Evolutionary conservation across 2,113 vertebrate species (phyloP).

Genomic region (Tylochromis polylepis): DNA sequence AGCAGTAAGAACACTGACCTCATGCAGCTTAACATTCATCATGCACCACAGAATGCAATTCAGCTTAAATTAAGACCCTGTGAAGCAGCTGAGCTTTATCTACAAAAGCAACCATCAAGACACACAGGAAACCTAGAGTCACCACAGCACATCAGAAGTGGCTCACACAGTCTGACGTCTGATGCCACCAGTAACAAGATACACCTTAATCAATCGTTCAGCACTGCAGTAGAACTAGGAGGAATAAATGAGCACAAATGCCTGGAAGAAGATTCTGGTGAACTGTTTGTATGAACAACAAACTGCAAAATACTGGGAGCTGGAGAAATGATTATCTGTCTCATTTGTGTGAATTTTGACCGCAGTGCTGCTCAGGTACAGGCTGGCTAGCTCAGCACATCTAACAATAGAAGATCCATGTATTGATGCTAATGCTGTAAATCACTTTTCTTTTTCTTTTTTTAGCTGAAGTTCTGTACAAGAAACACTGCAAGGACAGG

Average conservation of each 20-base stretch:
- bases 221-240: not conserved
- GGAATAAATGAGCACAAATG: not conserved
- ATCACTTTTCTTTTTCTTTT: not conserved
- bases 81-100: slow-evolving; percentile 5
- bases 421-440: slow-evolving; percentile 10
- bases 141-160: not conserved
- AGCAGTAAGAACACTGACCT: not conserved
- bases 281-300: not conserved
- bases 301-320: not conserved
- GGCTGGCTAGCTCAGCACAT: slow-evolving; percentile 8
- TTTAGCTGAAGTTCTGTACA: not conserved
- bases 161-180: not conserved
- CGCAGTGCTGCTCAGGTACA: not conserved
- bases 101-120: not conserved
- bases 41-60: not conserved
- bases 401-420: not conserved
- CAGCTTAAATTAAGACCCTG: not conserved
- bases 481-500: not conserved
- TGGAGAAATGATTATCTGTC: not conserved
- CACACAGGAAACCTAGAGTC: not conserved
- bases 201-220: not conserved
- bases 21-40: not conserved
- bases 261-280: not conserved
- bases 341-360: not conserved
- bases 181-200: slow-evolving; percentile 1